These are phyloP conservation scores for Anarsia innoxiella DNA, from an alignment of 2,888 invertebrate genomes.

Conservation along the genomic window DNA sequence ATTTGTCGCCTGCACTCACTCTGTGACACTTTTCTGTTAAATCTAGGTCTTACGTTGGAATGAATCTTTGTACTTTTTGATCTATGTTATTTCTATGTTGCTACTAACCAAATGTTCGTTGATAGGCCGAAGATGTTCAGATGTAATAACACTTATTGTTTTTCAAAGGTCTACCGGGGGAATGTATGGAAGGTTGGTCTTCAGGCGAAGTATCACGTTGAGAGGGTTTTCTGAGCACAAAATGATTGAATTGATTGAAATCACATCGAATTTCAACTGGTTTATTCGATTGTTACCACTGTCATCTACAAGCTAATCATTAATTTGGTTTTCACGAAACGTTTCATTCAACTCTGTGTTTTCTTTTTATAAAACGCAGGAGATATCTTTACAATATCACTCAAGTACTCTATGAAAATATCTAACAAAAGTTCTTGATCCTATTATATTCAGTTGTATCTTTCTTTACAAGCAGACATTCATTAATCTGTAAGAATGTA, in stretches of 20 bases:
- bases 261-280: no score
- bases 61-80: not conserved
- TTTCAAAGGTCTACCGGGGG: constrained; percentile 79
- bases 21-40: not conserved
- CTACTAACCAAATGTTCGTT: not conserved
- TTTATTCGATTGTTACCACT: constrained; percentile 1
- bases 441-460: no score
- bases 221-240: constrained; percentile 28
- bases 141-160: constrained; percentile 56
- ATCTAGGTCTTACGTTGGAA: not conserved
- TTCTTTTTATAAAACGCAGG: no score
- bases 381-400: no score
- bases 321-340: no score
- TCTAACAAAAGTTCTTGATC: no score
- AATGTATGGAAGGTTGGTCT: constrained; percentile 80
- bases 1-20: not conserved
- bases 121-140: not conserved
- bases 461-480: no score
- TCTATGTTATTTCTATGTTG: not conserved
- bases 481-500: no score
- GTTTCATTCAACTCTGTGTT: no score
- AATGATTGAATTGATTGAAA: constrained; percentile 17
- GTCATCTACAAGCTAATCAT: no score
- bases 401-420: no score
- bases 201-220: constrained; percentile 60